Evolutionary conservation across 1,140 invertebrate genomes (phyloP).

Genomic region (Leptopilina clavipes): DNA sequence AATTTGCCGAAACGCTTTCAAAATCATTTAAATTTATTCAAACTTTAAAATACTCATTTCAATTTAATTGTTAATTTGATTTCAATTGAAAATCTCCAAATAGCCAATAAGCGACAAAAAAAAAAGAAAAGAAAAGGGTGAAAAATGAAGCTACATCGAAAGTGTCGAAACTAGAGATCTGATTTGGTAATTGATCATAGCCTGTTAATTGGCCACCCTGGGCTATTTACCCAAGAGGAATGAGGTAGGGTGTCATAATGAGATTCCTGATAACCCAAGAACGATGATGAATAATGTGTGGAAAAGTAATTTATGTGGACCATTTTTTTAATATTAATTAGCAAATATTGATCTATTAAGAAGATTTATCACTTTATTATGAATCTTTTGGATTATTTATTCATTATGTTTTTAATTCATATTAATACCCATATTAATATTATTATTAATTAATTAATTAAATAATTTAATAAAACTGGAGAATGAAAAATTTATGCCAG

Average conservation of each 20-base stretch:
- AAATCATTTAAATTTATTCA: too few relatives aligned
- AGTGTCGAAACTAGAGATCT: constrained; percentile 9
- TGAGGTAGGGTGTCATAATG: background rate
- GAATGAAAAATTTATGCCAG: too few relatives aligned
- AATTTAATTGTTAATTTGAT: too few relatives aligned
- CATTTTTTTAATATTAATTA: background rate
- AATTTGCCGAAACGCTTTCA: too few relatives aligned
- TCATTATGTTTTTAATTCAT: too few relatives aligned
- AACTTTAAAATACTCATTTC: too few relatives aligned
- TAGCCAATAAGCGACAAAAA: too few relatives aligned
- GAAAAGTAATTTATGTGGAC: constrained; percentile 14
- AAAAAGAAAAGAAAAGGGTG: background rate
- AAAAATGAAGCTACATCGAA: background rate
- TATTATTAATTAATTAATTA: too few relatives aligned
- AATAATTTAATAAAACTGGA: too few relatives aligned
- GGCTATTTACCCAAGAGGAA: constrained; percentile 17
- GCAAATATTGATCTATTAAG: constrained; percentile 7
- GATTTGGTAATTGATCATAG: constrained; percentile 20
- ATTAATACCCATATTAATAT: too few relatives aligned
- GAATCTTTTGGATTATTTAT: background rate
- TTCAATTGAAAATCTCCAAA: too few relatives aligned
- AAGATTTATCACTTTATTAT: background rate
- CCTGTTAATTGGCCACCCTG: constrained; percentile 16
- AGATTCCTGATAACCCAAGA: background rate
- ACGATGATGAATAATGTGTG: constrained; percentile 30